A percentile compares a stretch with the other conserved stretches of the same genome.
These are phyloP conservation scores for Caenorhabditis plicata DNA, from an alignment of 2,888 invertebrate species.

Conservation along the genomic window DNA sequence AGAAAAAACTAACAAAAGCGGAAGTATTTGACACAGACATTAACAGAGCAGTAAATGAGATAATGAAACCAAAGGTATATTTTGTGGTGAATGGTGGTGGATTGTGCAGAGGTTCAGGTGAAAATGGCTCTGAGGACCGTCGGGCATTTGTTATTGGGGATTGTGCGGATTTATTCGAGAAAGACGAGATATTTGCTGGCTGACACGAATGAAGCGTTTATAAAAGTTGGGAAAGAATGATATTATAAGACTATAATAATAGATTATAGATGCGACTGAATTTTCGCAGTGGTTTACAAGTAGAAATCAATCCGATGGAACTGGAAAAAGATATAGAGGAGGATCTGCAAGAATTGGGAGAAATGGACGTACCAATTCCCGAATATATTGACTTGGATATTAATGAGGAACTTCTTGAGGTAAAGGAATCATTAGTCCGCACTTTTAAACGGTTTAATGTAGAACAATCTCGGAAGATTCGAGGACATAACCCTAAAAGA, in stretches of 20 bases:
- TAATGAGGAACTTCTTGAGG: constrained; percentile 15
- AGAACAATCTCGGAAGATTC: constrained; percentile 22
- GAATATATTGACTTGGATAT: constrained; percentile 20
- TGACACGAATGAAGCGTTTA: constrained; percentile 98
- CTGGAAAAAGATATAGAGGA: not conserved
- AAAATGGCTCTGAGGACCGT: constrained; percentile 98
- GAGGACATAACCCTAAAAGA: constrained; percentile 33
- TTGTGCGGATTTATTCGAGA: constrained; percentile 95
- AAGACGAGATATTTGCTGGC: constrained; percentile 96
- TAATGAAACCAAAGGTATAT: constrained; percentile 88
- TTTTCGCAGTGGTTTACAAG: constrained; percentile 21
- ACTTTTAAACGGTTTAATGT: not conserved
- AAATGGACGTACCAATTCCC: constrained; percentile 23
- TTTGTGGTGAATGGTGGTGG: not conserved
- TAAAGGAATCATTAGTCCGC: not conserved
- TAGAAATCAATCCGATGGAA: constrained; percentile 8
- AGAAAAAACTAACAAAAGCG: constrained; percentile 96
- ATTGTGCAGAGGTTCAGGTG: constrained; percentile 71
- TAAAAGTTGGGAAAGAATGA: constrained; percentile 77
- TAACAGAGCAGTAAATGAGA: constrained; percentile 96
- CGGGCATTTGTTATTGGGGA: constrained; percentile 92
- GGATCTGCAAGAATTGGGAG: not conserved
- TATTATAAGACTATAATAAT: not conserved
- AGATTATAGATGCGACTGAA: constrained; percentile 21
- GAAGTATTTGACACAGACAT: constrained; percentile 99